Base-by-base conservation (phyloP, 1,140 invertebrate genomes). In the Araneus ventricosus region DNA sequence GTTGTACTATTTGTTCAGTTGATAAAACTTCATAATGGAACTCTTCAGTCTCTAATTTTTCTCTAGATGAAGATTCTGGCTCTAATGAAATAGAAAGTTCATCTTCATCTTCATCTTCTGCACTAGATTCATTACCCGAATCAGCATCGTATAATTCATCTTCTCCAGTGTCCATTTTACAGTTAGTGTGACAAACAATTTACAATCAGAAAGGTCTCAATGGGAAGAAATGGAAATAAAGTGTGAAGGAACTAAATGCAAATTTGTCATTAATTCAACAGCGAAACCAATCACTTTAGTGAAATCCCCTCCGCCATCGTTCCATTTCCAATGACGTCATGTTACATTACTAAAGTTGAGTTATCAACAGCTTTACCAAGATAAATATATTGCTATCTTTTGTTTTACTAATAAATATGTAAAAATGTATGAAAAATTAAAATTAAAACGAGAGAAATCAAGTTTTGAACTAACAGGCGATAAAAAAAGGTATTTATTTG, bases 1-100 rank as follows among this genome's bases (percentile, higher is more conserved):
- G 98, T 95, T 99, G 97, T 91, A 99, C 98, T 95, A 99, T 99
- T 96, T 99, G 97, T 95, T 99, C 98, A 57, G 98, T 99, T 61
- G 98, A 98, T 88, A 99, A 96, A 94, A 99, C 98, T 96, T 99
- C 98, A 96, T 97, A 99, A 75, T 97, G 97, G 96, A 98, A 99
- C 94, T 99, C 98, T 94, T 99, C 95, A 79, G 70, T 75, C 22
- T 88, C 85, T 82, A 93, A 70, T 90, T 93, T 93, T 80, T 91
- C 93, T 84, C 85, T 90, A 34, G 93, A 90, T 90, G 88, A 67
- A 8, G 93, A 75, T 93, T 93, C 93, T 22, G 88, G 88, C n/a
- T 93, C 93, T 59, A 93, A 79, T 45, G 87, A 89, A 79, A 91
- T 90, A 41, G 93, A 93, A 75, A 93, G 52, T 88, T 88, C 93